Percentiles rank a stretch among this genome's conserved stretches.
These are phyloP conservation scores for Coregonus sp. DNA, from an alignment of 2,797 vertebrate genomes.

Conservation along the genomic window DNA sequence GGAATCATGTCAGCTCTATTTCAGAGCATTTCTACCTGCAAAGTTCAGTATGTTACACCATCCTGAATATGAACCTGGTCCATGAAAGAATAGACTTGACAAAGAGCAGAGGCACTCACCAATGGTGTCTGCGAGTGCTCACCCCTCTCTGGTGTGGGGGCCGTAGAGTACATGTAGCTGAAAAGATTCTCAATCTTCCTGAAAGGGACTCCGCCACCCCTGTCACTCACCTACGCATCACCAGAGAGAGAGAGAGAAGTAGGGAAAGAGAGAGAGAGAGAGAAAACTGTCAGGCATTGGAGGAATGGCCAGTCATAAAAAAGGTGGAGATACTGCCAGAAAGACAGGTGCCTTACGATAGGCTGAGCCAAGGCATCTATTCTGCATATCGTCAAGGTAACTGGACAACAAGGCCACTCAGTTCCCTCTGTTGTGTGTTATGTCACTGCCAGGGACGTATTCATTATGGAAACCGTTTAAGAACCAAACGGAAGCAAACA, in stretches of 20 bases:
- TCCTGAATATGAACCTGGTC: neutral
- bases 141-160: conserved; percentile 84
- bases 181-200: conserved; percentile 90
- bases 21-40: no score
- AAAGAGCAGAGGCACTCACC: conserved; percentile 64
- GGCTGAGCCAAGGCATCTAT: neutral
- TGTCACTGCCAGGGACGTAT: conserved; percentile 10
- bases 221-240: conserved; percentile 85
- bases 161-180: conserved; percentile 96
- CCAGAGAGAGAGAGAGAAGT: conserved; percentile 1
- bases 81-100: neutral
- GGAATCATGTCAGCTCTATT: no score
- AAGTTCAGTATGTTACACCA: neutral
- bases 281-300: neutral
- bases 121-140: conserved; percentile 78
- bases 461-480: no score
- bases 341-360: neutral
- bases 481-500: no score
- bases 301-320: conserved; percentile 3
- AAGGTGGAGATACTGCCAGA: neutral
- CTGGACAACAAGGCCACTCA: conserved; percentile 23
- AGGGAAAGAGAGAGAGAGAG: neutral
- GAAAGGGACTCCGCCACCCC: conserved; percentile 87
- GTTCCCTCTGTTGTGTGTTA: conserved; percentile 14
- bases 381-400: conserved; percentile 28